Conservation (phyloP, 2,113 vertebrate species). For the Oncorhynchus clarkii region DNA sequence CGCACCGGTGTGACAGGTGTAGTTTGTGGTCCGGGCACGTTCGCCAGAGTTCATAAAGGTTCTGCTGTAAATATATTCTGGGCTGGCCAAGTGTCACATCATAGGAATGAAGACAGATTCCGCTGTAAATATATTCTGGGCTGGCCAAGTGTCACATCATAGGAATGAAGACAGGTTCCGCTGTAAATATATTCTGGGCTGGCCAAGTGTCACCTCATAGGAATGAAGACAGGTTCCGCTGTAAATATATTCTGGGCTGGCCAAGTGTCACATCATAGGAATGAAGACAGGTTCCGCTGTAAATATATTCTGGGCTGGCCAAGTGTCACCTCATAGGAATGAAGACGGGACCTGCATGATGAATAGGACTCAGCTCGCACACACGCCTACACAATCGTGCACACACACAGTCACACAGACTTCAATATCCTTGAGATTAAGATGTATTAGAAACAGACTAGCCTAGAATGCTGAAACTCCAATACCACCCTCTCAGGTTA, state of each 20-base stretch:
- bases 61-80: conserved; percentile 65
- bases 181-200: conserved; percentile 62
- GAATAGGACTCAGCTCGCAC: conserved; percentile 41
- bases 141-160: conserved; percentile 50
- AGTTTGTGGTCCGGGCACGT: conserved; percentile 56
- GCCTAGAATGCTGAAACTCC: conserved; percentile 30
- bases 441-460: conserved; percentile 37
- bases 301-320: too few relatives aligned
- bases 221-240: neutral
- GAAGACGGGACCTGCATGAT: conserved; percentile 11
- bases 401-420: neutral
- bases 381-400: neutral
- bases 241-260: too few relatives aligned
- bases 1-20: conserved; percentile 28
- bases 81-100: conserved; percentile 50
- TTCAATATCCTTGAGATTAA: neutral
- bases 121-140: conserved; percentile 59
- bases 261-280: too few relatives aligned
- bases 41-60: conserved; percentile 62
- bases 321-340: neutral
- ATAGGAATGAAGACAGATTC: conserved; percentile 32
- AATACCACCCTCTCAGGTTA: neutral
- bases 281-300: too few relatives aligned
- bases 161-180: conserved; percentile 27
- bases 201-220: conserved; percentile 47